Percentiles rank a stretch among this genome's conserved stretches.
These are phyloP conservation scores for Calameuta filiformis DNA, from an alignment of 2,888 invertebrate genomes.

Conservation along the genomic window DNA sequence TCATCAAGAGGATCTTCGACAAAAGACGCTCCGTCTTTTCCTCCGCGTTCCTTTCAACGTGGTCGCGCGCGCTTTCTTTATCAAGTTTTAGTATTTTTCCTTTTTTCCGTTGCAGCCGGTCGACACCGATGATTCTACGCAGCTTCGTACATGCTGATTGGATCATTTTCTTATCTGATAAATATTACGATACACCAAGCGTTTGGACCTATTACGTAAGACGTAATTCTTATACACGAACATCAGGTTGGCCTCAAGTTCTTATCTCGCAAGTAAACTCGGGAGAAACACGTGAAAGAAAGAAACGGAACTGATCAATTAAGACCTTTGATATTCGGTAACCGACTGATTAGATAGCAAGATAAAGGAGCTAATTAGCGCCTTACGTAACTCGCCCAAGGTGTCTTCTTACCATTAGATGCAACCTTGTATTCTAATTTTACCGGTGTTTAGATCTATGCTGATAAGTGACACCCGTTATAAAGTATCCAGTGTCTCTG, in stretches of 20 bases:
- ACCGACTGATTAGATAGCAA: background rate
- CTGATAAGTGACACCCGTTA: too few species aligned
- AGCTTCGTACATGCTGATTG: too few species aligned
- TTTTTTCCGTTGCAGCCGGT: background rate
- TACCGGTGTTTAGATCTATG: too few species aligned
- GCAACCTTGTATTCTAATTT: too few species aligned
- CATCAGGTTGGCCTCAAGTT: background rate
- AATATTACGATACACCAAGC: too few species aligned
- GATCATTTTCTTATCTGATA: too few species aligned
- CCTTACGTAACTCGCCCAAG: too few species aligned
- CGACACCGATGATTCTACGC: too few species aligned
- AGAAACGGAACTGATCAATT: background rate
- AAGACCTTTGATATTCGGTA: background rate
- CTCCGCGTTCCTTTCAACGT: background rate
- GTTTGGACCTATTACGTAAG: background rate
- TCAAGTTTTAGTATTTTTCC: constrained; percentile 12
- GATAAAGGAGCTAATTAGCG: too few species aligned
- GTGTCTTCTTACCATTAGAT: too few species aligned
- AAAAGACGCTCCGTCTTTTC: background rate
- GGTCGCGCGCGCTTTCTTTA: background rate
- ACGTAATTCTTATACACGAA: background rate
- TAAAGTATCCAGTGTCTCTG: too few species aligned
- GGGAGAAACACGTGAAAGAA: background rate
- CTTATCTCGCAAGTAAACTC: background rate
- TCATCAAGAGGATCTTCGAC: constrained; percentile 17